phyloP scores from a whole-genome alignment of 2,888 invertebrate species.

The Trilocha varians region DNA sequence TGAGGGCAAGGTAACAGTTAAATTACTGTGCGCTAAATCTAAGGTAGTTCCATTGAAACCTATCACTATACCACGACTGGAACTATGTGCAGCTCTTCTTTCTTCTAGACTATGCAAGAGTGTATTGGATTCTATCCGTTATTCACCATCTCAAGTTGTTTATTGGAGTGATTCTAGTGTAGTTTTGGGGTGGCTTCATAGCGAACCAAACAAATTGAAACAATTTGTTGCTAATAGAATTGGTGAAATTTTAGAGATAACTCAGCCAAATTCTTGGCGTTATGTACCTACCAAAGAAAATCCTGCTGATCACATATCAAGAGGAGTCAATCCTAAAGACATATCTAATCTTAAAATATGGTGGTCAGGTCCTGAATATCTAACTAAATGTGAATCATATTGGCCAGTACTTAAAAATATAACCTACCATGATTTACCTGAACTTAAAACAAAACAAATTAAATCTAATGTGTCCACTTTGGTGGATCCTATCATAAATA shows the following conservation, averaged over 20 bases:
- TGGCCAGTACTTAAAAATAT: constrained; percentile 1
- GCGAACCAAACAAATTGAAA: too few species aligned
- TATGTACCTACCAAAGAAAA: constrained; percentile 4
- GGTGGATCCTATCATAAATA: constrained; percentile 5
- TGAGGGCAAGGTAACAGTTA: constrained; percentile 2
- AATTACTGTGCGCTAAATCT: constrained; percentile 15
- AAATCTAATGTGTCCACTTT: constrained; percentile 6
- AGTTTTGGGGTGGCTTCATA: constrained; percentile 11
- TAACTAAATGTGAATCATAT: neutral
- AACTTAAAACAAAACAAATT: constrained; percentile 6
- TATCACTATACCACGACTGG: constrained; percentile 15
- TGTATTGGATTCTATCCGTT: neutral
- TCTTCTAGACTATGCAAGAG: constrained; percentile 4
- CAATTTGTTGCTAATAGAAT: constrained; percentile 14
- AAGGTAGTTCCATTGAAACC: constrained; percentile 14
- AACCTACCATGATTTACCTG: neutral
- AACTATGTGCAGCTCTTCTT: constrained; percentile 14
- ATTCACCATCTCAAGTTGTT: neutral
- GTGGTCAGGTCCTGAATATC: neutral
- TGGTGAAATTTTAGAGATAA: constrained; percentile 8
- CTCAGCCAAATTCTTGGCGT: constrained; percentile 4
- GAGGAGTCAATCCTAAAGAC: too few species aligned
- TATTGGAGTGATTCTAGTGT: constrained; percentile 14
- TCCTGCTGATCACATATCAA: constrained; percentile 5
- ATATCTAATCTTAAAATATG: too few species aligned